Percentiles rank a stretch among this genome's conserved stretches.
These are phyloP conservation scores for Cataglyphis cursor DNA, from an alignment of 2,888 invertebrate species.

Conservation along the genomic window DNA sequence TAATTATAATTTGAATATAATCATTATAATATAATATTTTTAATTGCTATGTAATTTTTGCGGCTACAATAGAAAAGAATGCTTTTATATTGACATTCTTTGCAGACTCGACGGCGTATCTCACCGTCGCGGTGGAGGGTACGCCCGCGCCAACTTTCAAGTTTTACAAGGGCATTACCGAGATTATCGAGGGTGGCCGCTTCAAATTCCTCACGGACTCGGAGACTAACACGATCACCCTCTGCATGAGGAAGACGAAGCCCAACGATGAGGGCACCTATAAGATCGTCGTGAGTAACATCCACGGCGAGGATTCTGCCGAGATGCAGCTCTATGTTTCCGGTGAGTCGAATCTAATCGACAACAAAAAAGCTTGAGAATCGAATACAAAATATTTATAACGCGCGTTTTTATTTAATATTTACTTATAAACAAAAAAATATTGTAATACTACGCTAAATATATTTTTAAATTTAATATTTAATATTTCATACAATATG, in stretches of 20 bases:
- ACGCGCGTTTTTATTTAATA: background rate
- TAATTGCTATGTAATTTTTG: background rate
- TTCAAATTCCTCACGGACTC: constrained; percentile 98
- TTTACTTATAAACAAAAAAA: background rate
- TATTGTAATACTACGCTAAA: background rate
- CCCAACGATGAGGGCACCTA: constrained; percentile 99
- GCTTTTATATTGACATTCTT: background rate
- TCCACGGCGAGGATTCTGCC: constrained; percentile 97
- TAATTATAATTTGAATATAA: background rate
- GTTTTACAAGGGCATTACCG: constrained; percentile 97
- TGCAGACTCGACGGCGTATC: constrained; percentile 95
- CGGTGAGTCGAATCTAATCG: constrained; percentile 88
- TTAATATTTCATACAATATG: background rate
- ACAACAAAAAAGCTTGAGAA: background rate
- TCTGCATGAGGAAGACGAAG: constrained; percentile 98
- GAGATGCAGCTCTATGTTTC: constrained; percentile 99
- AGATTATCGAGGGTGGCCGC: constrained; percentile 97
- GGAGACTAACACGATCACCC: constrained; percentile 95
- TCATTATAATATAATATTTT: background rate
- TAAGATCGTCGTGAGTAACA: constrained; percentile 96
- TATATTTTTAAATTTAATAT: constrained; percentile 1
- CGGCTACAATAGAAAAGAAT: background rate
- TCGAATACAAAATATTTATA: background rate
- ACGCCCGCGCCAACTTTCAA: constrained; percentile 98
- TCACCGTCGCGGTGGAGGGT: constrained; percentile 97